Percentiles rank a stretch among this genome's conserved stretches.
Conservation (phyloP, 2,797 vertebrate genomes). For the Triplophysa yarkandensis region DNA sequence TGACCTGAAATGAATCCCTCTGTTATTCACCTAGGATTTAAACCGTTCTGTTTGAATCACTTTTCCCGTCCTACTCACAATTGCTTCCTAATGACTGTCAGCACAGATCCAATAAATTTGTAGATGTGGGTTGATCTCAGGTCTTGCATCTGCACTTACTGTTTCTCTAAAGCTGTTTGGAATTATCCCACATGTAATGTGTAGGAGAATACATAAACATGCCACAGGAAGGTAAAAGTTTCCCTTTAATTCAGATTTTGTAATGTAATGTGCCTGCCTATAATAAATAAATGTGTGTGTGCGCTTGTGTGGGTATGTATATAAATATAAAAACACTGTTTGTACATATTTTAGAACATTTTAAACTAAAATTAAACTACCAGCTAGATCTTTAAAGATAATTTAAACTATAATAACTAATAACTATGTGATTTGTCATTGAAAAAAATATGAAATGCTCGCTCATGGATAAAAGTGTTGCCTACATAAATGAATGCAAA, state of each 20-base stretch:
- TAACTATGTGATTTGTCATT: too few species aligned
- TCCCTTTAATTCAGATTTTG: background rate
- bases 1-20: slow-evolving; percentile 50
- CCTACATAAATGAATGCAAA: too few species aligned
- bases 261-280: background rate
- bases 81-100: slow-evolving; percentile 47
- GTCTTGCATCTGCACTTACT: slow-evolving; percentile 32
- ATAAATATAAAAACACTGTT: too few species aligned
- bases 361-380: too few species aligned
- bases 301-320: too few species aligned
- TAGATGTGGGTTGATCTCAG: slow-evolving; percentile 54
- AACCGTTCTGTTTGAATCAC: slow-evolving; percentile 59
- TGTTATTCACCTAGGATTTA: slow-evolving; percentile 61
- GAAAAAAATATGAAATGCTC: too few species aligned
- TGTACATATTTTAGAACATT: too few species aligned
- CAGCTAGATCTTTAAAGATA: too few species aligned
- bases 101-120: slow-evolving; percentile 51
- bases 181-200: background rate
- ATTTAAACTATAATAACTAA: too few species aligned
- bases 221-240: background rate
- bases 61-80: slow-evolving; percentile 54
- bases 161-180: slow-evolving; percentile 9
- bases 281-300: too few species aligned
- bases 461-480: too few species aligned
- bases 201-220: slow-evolving; percentile 3